Conservation (phyloP, 2,888 invertebrate genomes). For the Ormyrus labotus region DNA sequence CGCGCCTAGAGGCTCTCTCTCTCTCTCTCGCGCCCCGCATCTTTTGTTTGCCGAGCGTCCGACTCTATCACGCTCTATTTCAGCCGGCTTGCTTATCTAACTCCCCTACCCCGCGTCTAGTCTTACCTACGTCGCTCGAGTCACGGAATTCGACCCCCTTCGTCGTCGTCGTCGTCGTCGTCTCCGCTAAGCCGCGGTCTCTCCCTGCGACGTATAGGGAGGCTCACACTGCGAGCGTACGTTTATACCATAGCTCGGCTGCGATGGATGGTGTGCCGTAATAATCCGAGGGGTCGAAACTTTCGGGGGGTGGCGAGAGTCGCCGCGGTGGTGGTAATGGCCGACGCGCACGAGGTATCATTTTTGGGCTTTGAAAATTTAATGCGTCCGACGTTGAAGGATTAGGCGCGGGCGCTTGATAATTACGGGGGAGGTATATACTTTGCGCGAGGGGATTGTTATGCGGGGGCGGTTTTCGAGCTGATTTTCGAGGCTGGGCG, state of each 20-base stretch:
- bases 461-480: too few species aligned
- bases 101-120: neutral
- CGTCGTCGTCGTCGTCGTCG: too few species aligned
- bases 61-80: constrained; percentile 23
- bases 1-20: neutral
- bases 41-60: constrained; percentile 22
- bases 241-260: neutral
- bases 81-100: neutral
- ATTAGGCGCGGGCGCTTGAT: too few species aligned
- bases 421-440: too few species aligned
- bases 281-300: neutral
- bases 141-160: neutral
- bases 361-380: too few species aligned
- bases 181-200: too few species aligned
- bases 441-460: too few species aligned
- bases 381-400: too few species aligned
- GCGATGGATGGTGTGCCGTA: neutral
- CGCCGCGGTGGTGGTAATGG: neutral
- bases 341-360: too few species aligned
- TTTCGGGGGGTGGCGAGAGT: neutral
- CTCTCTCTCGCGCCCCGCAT: neutral
- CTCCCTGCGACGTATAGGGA: too few species aligned
- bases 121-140: neutral
- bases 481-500: too few species aligned
- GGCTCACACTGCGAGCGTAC: neutral